Evolutionary conservation across 1,140 invertebrate genomes (phyloP), one percentile per base, ranked within the genome.

Genomic region (Hestina assimilis): DNA sequence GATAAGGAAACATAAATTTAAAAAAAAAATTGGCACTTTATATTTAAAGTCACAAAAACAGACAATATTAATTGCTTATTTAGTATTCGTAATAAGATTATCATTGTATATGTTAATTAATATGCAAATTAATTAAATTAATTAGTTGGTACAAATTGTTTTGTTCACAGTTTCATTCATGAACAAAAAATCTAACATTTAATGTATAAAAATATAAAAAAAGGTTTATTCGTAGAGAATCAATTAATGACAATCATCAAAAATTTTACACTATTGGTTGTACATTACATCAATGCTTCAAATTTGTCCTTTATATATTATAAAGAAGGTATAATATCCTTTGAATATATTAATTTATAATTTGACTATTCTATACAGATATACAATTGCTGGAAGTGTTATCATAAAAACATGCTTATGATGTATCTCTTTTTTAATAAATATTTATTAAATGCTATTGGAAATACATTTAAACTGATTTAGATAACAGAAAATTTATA

Each of bases 121-220:
- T 26, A 26, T 26, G 28, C 28, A 31, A 31, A 31, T 12, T 31
- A n/a, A n/a, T 31, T 31, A 4, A 31, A 31, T 31, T 31, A 31
- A n/a, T n/a, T n/a, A n/a, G n/a, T n/a, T n/a, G n/a, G n/a, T n/a
- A n/a, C n/a, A n/a, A n/a, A n/a, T n/a, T n/a, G n/a, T n/a, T 31
- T 45, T 51, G 29, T 40, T 48, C 47, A 48, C 55, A 46, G 29
- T 51, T 50, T 24, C 21, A 26, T 50, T 40, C 15, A 33, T 8
- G 40, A 50, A 20, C 47, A 50, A 50, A 50, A 50, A 26, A 40
- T 17, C 21, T 19, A 15, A 14, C 47, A 33, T 24, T 46, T 40
- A 33, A 14, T 21, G 47, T 40, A 26, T 28, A 40, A 50, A 21
- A 50, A 24, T 38, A 19, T 20, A 50, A 7, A 50, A 50, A n/a